phyloP scores from a whole-genome alignment of 92 coral and sea anemone genomes.

The Epizoanthus rinbou region DNA sequence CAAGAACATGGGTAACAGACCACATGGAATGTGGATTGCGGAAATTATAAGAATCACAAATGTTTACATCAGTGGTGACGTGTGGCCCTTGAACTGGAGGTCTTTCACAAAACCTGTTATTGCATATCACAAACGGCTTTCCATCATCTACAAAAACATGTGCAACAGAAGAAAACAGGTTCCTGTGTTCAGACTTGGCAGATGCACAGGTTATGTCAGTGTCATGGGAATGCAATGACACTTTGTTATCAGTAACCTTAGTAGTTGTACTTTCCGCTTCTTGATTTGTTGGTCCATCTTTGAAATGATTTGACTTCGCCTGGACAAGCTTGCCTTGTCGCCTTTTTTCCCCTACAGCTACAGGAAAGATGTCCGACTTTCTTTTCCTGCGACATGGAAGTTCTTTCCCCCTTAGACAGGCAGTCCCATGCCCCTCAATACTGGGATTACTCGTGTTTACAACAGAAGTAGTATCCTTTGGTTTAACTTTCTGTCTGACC shows the following conservation, averaged over 20 bases:
- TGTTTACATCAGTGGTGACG: conserved; percentile 10
- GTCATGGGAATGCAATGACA: conserved; percentile 51
- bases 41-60: conserved; percentile 42
- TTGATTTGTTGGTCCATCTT: not conserved
- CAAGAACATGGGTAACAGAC: conserved; percentile 72
- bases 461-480: not conserved
- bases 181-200: conserved; percentile 67
- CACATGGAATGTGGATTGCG: conserved; percentile 66
- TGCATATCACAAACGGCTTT: conserved; percentile 57
- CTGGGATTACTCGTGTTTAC: too few relatives aligned
- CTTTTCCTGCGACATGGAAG: conserved; percentile 4
- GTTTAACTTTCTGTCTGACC: conserved; percentile 27
- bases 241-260: not conserved
- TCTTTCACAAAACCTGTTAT: conserved; percentile 60
- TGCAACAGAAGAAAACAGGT: conserved; percentile 68
- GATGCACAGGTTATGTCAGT: conserved; percentile 58
- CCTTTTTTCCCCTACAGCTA: not conserved
- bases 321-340: not conserved
- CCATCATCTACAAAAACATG: conserved; percentile 66
- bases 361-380: conserved; percentile 8
- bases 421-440: not conserved
- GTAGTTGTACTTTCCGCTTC: conserved; percentile 14
- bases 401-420: not conserved
- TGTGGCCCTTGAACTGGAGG: conserved; percentile 36
- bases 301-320: not conserved